Base-by-base conservation (phyloP, 2,888 invertebrate species). In the Myopa testacea region DNA sequence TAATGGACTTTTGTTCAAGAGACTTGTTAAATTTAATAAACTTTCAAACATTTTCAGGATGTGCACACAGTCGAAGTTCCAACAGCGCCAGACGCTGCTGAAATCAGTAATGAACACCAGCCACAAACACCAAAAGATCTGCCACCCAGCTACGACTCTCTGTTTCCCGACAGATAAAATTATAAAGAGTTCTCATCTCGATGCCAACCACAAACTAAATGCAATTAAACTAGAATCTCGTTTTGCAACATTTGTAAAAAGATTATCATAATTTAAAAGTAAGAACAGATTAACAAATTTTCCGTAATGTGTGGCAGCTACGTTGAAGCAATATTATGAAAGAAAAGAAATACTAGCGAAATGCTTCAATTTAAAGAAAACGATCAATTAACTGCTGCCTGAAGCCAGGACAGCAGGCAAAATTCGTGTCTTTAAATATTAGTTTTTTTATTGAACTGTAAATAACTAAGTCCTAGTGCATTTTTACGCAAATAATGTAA, bases 71-170 rank as follows among this genome's bases (percentile, higher is more conserved):
- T 87, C 77, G 87, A 88, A 72, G 77, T 87, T 63, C 88, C 89
- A 6, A 78, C 82, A 8, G 81, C 84, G 2, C 73, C 82, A 19
- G 73, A 83, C 8, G 84, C 82, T 69, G 83, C 82, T 55, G 83
- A 78, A 45, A 82, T 81, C n/a, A 83, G 82, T 58, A 80, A 82
- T 8, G 82, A 82, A 74, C 83, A 82, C 50, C 83, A 84, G 77
- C 85, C 85, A 34, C 83, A 84, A 75, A 86, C 88, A 19, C 87
- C 88, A 65, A 88, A 88, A 81, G 88, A 88, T 84, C 81, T 87
- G 76, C 89, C 88, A 37, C 88, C 88, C 73, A 89, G 89, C 77
- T 88, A 88, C 80, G 88, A 88, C 81, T 87, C 87, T 6, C 82
- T 88, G 6, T 88, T 88, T 81, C 88, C 88, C 14, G 87, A 87